phyloP scores from a whole-genome alignment of 2,888 invertebrate genomes.

The Strigamia transsilvanica region DNA sequence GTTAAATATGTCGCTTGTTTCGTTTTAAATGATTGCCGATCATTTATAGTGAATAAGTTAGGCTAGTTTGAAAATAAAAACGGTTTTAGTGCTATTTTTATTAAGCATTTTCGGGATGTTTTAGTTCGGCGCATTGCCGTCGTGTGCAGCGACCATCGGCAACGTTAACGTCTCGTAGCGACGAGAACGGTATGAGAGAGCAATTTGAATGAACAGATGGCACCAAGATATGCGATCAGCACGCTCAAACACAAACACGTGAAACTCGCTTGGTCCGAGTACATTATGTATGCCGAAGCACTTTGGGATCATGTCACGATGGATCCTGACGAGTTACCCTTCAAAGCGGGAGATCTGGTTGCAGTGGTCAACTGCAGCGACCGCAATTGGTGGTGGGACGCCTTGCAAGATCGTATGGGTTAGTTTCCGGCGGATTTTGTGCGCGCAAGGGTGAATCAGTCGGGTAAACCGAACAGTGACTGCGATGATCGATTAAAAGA shows the following conservation, averaged over 20 bases:
- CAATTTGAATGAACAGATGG: too few relatives aligned
- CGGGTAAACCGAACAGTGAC: slow-evolving; percentile 62
- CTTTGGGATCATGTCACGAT: slow-evolving; percentile 80
- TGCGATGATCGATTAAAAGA: slow-evolving; percentile 69
- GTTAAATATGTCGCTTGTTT: too few relatives aligned
- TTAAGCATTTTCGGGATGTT: too few relatives aligned
- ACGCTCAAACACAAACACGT: slow-evolving; percentile 21
- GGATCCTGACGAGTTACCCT: slow-evolving; percentile 76
- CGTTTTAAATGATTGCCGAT: too few relatives aligned
- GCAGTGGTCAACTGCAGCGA: slow-evolving; percentile 74
- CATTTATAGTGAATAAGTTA: too few relatives aligned
- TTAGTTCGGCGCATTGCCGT: too few relatives aligned
- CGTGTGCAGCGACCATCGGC: too few relatives aligned
- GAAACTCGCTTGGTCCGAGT: slow-evolving; percentile 61
- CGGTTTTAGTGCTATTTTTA: too few relatives aligned
- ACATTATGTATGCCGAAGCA: slow-evolving; percentile 74
- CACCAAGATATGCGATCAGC: too few relatives aligned
- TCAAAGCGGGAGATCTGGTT: slow-evolving; percentile 75
- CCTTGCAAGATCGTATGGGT: slow-evolving; percentile 70
- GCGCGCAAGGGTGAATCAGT: slow-evolving; percentile 74
- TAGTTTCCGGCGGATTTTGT: slow-evolving; percentile 89
- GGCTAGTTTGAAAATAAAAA: too few relatives aligned
- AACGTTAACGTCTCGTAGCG: too few relatives aligned
- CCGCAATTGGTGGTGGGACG: slow-evolving; percentile 83
- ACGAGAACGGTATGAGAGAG: too few relatives aligned